These are phyloP conservation scores for Archaeoteleia sp. DNA, from an alignment of 2,888 invertebrate genomes.

Conservation along the genomic window DNA sequence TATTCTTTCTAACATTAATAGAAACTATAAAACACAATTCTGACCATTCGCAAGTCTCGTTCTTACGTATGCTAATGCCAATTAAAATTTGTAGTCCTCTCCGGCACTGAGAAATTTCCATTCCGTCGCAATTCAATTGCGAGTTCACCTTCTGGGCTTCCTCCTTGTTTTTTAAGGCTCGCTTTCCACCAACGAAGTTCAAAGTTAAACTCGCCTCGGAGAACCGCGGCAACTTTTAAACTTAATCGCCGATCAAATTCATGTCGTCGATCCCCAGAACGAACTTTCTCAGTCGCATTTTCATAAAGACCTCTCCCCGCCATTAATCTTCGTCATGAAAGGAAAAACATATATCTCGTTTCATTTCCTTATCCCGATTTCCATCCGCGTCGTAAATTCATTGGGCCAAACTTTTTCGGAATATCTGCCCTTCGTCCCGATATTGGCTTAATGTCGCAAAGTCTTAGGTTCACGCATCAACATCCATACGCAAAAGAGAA, in stretches of 20 bases:
- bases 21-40: no score
- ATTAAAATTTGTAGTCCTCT: no score
- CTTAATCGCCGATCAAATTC: constrained; percentile 52
- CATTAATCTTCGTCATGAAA: constrained; percentile 32
- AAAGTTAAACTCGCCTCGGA: constrained; percentile 49
- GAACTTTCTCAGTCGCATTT: constrained; percentile 39
- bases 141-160: no score
- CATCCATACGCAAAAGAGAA: constrained; percentile 35
- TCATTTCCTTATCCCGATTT: no score
- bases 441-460: constrained; percentile 29
- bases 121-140: no score
- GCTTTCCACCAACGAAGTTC: constrained; percentile 51
- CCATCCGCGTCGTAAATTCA: no score
- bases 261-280: constrained; percentile 36
- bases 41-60: no score
- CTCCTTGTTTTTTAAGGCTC: constrained; percentile 50
- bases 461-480: constrained; percentile 17
- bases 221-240: constrained; percentile 50
- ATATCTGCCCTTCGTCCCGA: background rate
- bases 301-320: constrained; percentile 43
- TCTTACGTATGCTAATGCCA: no score
- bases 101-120: no score
- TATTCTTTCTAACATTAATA: no score
- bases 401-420: background rate
- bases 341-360: constrained; percentile 3